Conservation (phyloP, 2,113 vertebrate species). For the Chascanopsetta lugubris region DNA sequence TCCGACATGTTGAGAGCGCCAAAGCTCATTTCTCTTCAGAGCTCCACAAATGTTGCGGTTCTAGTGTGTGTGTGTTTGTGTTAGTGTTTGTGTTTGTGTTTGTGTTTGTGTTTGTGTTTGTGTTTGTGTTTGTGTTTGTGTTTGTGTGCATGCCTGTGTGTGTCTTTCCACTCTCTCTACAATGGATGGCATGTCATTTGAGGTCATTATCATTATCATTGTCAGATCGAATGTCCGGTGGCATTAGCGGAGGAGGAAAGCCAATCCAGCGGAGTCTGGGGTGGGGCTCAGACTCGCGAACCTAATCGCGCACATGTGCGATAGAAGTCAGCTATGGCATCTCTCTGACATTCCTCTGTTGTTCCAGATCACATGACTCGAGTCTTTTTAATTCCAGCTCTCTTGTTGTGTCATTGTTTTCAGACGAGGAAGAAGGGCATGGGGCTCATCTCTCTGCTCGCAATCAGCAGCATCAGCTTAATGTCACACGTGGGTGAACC, state of each 20-base stretch:
- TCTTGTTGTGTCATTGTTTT: conserved; percentile 63
- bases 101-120: neutral
- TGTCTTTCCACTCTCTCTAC: conserved; percentile 30
- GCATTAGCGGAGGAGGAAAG: conserved; percentile 60
- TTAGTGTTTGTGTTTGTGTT: neutral
- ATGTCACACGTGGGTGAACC: too few species aligned
- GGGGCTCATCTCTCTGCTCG: conserved; percentile 24
- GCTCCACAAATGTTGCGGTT: conserved; percentile 13
- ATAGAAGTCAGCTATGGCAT: conserved; percentile 60
- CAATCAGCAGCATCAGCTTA: too few species aligned
- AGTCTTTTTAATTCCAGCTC: conserved; percentile 45
- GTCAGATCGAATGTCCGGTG: conserved; percentile 67
- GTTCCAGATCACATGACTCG: conserved; percentile 59
- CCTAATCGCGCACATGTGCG: conserved; percentile 71
- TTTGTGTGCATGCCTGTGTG: conserved; percentile 2
- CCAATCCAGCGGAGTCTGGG: conserved; percentile 42
- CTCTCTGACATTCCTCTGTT: conserved; percentile 60
- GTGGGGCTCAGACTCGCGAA: conserved; percentile 25
- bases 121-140: conserved; percentile 5
- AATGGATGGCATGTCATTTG: conserved; percentile 65
- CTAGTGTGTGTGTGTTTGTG: conserved; percentile 5
- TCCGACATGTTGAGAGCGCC: conserved; percentile 7
- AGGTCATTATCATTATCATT: conserved; percentile 71
- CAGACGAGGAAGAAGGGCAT: conserved; percentile 62
- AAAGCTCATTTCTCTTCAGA: conserved; percentile 24